Evolutionary conservation across 2,113 vertebrate species (phyloP).

Genomic region (Speoplatyrhinus poulsoni): DNA sequence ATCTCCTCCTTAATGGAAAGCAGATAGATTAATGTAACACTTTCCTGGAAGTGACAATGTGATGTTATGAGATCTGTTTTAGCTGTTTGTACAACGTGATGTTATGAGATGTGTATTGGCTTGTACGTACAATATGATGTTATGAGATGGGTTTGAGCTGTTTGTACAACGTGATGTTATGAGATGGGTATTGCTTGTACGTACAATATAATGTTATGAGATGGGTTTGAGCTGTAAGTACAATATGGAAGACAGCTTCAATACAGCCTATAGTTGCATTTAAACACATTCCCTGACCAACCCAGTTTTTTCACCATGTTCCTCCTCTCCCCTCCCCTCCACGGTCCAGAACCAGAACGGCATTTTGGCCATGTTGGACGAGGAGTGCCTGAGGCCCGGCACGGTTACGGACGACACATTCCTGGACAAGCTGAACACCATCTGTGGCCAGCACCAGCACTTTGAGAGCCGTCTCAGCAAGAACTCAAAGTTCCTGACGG

Average conservation of each 20-base stretch:
- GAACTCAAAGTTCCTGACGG: slow-evolving; percentile 90
- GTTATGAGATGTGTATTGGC: too few relatives aligned
- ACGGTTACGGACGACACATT: slow-evolving; percentile 96
- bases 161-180: too few relatives aligned
- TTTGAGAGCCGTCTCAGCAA: slow-evolving; percentile 97
- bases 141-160: too few relatives aligned
- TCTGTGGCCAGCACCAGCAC: slow-evolving; percentile 94
- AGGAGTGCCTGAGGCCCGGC: slow-evolving; percentile 94
- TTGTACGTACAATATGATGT: too few relatives aligned
- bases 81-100: background rate
- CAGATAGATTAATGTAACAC: background rate
- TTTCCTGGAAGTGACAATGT: background rate
- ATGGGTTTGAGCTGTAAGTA: background rate
- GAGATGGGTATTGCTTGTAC: too few relatives aligned
- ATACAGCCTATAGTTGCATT: background rate
- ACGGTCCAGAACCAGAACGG: slow-evolving; percentile 82
- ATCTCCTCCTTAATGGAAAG: slow-evolving; percentile 4
- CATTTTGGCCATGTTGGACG: slow-evolving; percentile 97
- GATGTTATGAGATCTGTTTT: background rate
- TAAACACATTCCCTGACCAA: background rate
- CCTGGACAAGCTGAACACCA: slow-evolving; percentile 93
- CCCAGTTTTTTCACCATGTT: background rate
- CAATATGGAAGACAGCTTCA: background rate
- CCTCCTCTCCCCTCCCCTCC: background rate
- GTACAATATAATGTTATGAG: too few relatives aligned